Conservation (phyloP, 1,140 invertebrate genomes). For the Heterodera schachtii region DNA sequence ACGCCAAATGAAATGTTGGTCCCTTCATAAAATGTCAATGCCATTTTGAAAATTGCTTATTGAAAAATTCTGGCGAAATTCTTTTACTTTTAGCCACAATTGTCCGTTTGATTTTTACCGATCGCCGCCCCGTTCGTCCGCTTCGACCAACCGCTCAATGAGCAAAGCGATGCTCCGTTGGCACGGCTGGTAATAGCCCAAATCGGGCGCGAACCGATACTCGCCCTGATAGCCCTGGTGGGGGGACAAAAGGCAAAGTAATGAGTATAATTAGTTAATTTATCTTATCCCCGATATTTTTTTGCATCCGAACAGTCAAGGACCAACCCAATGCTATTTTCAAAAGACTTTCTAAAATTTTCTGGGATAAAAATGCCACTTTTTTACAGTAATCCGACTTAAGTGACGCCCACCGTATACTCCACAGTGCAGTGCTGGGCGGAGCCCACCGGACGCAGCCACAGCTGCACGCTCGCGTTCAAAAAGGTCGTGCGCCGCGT, state of each 20-base stretch:
- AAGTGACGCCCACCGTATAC: constrained; percentile 33
- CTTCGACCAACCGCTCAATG: constrained; percentile 23
- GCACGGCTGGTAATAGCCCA: constrained; percentile 47
- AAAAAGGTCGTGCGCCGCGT: constrained; percentile 48
- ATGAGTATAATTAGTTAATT: no score
- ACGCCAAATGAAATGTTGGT: no score
- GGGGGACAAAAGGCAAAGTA: no score
- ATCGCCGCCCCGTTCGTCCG: neutral
- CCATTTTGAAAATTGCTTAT: no score
- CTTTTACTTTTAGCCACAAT: no score
- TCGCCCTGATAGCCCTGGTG: constrained; percentile 50
- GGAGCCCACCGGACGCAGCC: constrained; percentile 47
- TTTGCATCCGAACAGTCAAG: no score
- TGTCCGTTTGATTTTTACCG: no score
- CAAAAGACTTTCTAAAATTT: no score
- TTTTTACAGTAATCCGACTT: neutral
- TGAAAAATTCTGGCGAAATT: no score
- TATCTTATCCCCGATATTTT: no score
- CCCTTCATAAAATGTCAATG: no score
- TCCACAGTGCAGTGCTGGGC: constrained; percentile 37
- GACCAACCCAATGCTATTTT: no score
- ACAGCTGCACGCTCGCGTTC: constrained; percentile 44
- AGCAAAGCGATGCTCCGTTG: constrained; percentile 36
- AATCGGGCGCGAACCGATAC: constrained; percentile 49
- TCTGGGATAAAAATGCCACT: neutral